phyloP scores from a whole-genome alignment of 2,113 vertebrate genomes.

The Coryphaenoides rupestris region DNA sequence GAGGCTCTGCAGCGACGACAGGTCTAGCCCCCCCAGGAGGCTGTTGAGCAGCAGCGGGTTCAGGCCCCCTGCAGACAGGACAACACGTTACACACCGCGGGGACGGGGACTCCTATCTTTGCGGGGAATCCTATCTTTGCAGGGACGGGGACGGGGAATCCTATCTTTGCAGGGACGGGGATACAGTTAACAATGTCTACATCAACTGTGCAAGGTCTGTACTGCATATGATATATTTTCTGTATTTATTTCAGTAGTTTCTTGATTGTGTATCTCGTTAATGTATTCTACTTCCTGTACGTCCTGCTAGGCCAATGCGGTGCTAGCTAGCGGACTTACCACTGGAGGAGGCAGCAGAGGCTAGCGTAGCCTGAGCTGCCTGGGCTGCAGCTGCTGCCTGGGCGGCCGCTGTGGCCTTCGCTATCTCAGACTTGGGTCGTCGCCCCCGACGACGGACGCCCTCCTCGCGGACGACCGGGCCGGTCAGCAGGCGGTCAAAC shows the following conservation, averaged over 20 bases:
- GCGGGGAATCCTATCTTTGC: no score
- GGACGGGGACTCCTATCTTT: neutral
- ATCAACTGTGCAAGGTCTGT: no score
- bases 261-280: no score
- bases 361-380: conserved; percentile 71
- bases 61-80: conserved; percentile 76
- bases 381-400: conserved; percentile 75
- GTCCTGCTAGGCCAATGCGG: no score
- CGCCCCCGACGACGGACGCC: conserved; percentile 90
- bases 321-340: conserved; percentile 31
- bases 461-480: conserved; percentile 94
- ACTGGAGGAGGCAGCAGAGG: conserved; percentile 76
- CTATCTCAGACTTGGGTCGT: conserved; percentile 96
- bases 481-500: conserved; percentile 97
- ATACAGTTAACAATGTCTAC: no score
- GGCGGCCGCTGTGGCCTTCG: conserved; percentile 85
- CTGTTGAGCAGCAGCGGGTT: conserved; percentile 96
- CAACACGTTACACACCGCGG: neutral
- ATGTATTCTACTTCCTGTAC: no score
- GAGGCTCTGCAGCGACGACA: conserved; percentile 94
- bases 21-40: conserved; percentile 95
- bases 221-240: no score
- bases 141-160: no score
- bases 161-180: no score
- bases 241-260: no score